Base-by-base conservation (phyloP, 1,140 invertebrate genomes). In the Grapholita molesta region DNA sequence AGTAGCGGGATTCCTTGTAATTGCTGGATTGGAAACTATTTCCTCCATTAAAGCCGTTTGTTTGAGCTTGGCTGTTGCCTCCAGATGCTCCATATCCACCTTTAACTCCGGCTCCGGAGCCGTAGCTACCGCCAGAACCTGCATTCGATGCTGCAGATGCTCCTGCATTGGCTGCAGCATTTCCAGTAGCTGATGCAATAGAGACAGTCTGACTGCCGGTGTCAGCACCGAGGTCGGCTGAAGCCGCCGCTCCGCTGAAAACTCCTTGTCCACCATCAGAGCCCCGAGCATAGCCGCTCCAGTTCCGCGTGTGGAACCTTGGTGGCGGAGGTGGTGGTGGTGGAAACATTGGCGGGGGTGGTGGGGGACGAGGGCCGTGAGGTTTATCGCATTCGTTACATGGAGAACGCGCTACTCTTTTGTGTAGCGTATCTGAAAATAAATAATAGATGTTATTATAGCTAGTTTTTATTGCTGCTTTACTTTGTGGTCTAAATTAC, bases 241-340 rank as follows among this genome's bases (percentile, higher is more conserved):
- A 71, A 18, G 86, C 86, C 5, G 85, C 79, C 4, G 88, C 88
- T 2, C 88, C 88, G 65, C 85, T 90, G 52, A 85, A 87, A 0
- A 89, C 79, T 57, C 84, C 85, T 66, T 83, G 78, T 18, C 66
- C 70, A 1, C 85, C 84, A 65, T 75, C 77, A 38, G 70, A 32
- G 11, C 72, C 71, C 48, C 74, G 73, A 8, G 78, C 65, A 15
- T 84, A 65, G 11, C 88, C 88, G 35, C 78, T 83, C 85, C 86
- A 90, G n/a, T 89, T 80, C 4, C 84, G 76, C 0, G 86, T 82
- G 18, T 70, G 84, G 66, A 86, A 85, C 52, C 81, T 61, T 8
- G 82, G 69, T 53, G 82, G 75, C 33, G 78, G 78, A 9, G 80
- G 76, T 3, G 76, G 77, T 23, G 77, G 81, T 2, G 61, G 48